phyloP scores from a whole-genome alignment of 2,888 invertebrate species.

The Diploptera punctata region DNA sequence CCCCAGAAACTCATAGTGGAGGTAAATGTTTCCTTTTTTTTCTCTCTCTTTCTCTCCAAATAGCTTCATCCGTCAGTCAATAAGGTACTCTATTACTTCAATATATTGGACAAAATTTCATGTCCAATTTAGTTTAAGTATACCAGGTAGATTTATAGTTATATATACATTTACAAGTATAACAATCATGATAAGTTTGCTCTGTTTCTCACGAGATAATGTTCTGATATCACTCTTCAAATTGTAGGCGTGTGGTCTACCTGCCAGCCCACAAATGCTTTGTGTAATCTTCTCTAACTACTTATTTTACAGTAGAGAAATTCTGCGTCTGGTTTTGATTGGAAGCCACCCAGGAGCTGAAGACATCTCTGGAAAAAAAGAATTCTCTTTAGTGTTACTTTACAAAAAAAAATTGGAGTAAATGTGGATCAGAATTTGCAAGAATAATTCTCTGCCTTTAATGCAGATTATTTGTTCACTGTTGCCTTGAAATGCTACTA shows the following conservation, averaged over 20 bases:
- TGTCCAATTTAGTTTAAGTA: conserved; percentile 36
- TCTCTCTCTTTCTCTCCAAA: conserved; percentile 11
- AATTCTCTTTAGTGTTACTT: no score
- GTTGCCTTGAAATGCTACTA: no score
- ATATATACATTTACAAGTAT: conserved; percentile 41
- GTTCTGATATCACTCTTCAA: conserved; percentile 7
- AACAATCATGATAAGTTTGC: conserved; percentile 35
- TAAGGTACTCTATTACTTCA: conserved; percentile 39
- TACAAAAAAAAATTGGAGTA: no score
- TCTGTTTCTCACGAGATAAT: conserved; percentile 2
- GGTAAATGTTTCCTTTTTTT: not conserved
- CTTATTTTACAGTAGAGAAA: conserved; percentile 81
- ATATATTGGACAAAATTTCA: conserved; percentile 32
- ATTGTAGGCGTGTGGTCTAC: conserved; percentile 20
- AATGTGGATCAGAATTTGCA: no score
- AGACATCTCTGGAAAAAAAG: conserved; percentile 78
- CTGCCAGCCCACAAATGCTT: not conserved
- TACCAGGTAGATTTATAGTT: conserved; percentile 38
- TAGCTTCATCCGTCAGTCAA: no score
- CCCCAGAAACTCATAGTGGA: conserved; percentile 9
- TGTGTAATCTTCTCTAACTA: not conserved
- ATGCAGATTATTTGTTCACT: not conserved
- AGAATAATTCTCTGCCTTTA: no score
- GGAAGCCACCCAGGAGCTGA: conserved; percentile 87
- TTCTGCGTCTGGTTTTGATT: conserved; percentile 81